phyloP scores from a whole-genome alignment of 2,797 vertebrate genomes.

The Anas bernieri region DNA sequence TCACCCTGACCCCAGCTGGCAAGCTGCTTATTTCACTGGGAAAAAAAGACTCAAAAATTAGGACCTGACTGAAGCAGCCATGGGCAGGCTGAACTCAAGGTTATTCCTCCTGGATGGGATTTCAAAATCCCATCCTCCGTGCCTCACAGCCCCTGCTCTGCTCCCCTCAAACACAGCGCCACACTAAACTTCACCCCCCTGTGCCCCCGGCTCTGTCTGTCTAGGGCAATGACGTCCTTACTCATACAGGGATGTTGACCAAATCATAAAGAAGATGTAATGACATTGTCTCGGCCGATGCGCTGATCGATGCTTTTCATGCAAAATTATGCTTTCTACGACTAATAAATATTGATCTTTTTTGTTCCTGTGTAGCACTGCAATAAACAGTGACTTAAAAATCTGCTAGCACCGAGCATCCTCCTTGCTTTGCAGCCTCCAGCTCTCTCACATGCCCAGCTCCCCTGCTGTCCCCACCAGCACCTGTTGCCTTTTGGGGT shows the following conservation, averaged over 20 bases:
- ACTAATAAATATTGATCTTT: conserved; percentile 72
- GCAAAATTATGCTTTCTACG: conserved; percentile 67
- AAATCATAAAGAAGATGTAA: conserved; percentile 51
- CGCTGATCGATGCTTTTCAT: conserved; percentile 56
- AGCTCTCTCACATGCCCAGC: background rate
- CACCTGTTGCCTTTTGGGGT: background rate
- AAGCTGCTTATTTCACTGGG: conserved; percentile 27
- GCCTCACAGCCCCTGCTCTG: background rate
- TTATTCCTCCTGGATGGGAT: background rate
- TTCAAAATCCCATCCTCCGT: too few relatives aligned
- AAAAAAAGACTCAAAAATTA: background rate
- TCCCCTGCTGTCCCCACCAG: background rate
- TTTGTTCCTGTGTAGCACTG: conserved; percentile 51
- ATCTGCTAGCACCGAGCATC: conserved; percentile 5
- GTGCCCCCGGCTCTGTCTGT: background rate
- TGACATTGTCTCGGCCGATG: conserved; percentile 43
- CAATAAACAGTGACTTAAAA: conserved; percentile 48
- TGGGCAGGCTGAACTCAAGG: background rate
- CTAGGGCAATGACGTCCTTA: background rate
- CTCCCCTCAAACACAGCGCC: background rate
- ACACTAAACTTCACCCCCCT: background rate
- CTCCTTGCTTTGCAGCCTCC: background rate
- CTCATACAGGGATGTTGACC: background rate
- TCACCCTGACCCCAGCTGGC: conserved; percentile 60
- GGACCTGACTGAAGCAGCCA: background rate